Base-by-base conservation (phyloP, 1,140 invertebrate species). In the Drosophila santomea region DNA sequence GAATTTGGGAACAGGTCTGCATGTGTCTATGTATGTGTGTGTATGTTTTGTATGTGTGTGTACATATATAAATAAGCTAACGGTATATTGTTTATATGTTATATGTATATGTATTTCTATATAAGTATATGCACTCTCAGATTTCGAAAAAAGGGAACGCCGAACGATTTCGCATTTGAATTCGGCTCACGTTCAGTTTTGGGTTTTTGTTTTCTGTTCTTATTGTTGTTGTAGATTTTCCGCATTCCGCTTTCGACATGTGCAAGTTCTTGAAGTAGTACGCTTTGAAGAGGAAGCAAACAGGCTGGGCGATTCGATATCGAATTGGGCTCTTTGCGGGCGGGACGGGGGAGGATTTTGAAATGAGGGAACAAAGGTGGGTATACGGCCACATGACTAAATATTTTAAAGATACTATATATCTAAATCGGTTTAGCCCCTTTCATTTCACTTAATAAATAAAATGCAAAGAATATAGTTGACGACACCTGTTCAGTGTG, bases 1-100 rank as follows among this genome's bases (percentile, higher is more conserved):
- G 47, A 68, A 52, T 35, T 15, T n/a, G 38, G 48, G 64, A 54
- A 54, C 47, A 67, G 47, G 36, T 7, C 61, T 64, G 61, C 15
- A 8, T 48, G 44, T 78, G 74, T 77, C 17, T 77, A 41, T 77
- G 48, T 77, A 44, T 74, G 12, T 77, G 43, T 78, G 50, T 48
- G 44, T 78, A 66, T 77, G 25, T 77, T 77, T 32, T 78, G 51
- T 75, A 12, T 77, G 48, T 78, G 51, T 75, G 61, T 81, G 78
- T 85, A 63, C 78, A 69, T 89, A 82, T 82, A 88, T 88, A 88
- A 88, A 88, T 88, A 88, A 88, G 83, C 83, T 88, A 88, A 88
- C 83, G 76, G 63, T 88, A 88, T 88, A 83, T 88, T 88, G 62
- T 77, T 77, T 69, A 77, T 82, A 86, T 88, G 69, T 88, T 81